Base-by-base conservation (phyloP, 2,888 invertebrate species). In the Gonocerus acuteangulatus region DNA sequence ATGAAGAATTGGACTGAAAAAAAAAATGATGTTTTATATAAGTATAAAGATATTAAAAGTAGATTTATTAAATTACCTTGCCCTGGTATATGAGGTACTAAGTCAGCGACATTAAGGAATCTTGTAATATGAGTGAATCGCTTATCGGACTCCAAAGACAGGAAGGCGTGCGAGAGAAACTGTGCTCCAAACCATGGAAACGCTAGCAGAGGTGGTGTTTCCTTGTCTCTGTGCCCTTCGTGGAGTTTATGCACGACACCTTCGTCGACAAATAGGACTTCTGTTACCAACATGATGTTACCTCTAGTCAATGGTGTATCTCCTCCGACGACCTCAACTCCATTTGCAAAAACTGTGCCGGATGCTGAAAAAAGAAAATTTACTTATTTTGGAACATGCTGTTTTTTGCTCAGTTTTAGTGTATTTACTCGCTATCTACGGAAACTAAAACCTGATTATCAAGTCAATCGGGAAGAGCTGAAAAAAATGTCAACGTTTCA, bases 101-200 rank as follows among this genome's bases (percentile, higher is more conserved):
- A 75, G 71, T 82, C 82, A 1, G 82, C 81, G 67, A 80, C 75
- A 71, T 82, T 82, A n/a, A 82, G 72, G 71, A 81, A 82, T 69
- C 82, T 75, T 18, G 82, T 81, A 48, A 81, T 78, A 69, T 81
- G 80, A 1, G 77, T 76, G 68, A 78, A 82, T 69, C 81, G 80
- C 6, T 65, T 61, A 34, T 70, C 67, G 64, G 79, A 73, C 71
- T 82, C 82, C 49, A 82, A 72, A 15, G 80, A 80, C 66, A 82
- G 72, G 71, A 81, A 82, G 2, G 82, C 80, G 70, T 82, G 82
- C 19, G 81, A 82, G 36, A 82, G 71, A 69, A 82, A 82, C 69
- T 82, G 82, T 13, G 82, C 82, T 36, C 81, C 80, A 70, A 82
- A 81, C 82, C 82, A 82, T 1, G 82, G 82, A 67, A 82, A 82